Evolutionary conservation across 2,113 vertebrate genomes (phyloP), one percentile per base, ranked within the genome.

Genomic region (Hystrix brachyura): DNA sequence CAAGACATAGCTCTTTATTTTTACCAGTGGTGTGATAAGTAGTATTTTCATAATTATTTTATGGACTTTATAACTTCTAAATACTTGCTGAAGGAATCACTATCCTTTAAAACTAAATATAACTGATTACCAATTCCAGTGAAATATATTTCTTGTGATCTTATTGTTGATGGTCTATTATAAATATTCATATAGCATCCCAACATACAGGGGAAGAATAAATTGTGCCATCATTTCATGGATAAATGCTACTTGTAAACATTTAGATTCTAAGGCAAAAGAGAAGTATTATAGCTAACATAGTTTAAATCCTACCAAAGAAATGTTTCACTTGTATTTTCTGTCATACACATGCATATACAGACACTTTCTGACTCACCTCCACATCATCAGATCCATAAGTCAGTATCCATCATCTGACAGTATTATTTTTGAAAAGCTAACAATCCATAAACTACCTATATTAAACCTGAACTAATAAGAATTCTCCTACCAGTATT

Each of bases 191-290:
- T 78, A 76, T 48, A 76, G 51, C 51, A 6, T 6, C 46, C 25
- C 21, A 76, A 27, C 43, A 29, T 64, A 82, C 7, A 89, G 10
- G 67, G 18, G 51, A 14, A 79, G 29, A 46, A 55, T 60, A 60
- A 53, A 19, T 38, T 65, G 57, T 60, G 7, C 14, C 59, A 65
- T 34, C 8, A 43, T 55, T 71, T 64, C 14, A 8, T 91, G 51
- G 92, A 78, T 83, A 91, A 80, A 84, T 51, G 46, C 1, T 15
- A 97, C 27, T 46, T 86, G 64, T 38, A 82, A 94, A 85, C 85
- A 74, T 27, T 90, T 76, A 80, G 17, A 1, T 87, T 84, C 81
- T 55, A 38, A 88, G 4, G 2, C 12, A 4, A 90, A 83, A 88
- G 14, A 79, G 59, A 74, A 23, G 2, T 0, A 87, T 86, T 76